Percentiles rank a stretch among this genome's conserved stretches.
Conservation (phyloP, 2,113 vertebrate species). For the Thalassarche chlororhynchos region DNA sequence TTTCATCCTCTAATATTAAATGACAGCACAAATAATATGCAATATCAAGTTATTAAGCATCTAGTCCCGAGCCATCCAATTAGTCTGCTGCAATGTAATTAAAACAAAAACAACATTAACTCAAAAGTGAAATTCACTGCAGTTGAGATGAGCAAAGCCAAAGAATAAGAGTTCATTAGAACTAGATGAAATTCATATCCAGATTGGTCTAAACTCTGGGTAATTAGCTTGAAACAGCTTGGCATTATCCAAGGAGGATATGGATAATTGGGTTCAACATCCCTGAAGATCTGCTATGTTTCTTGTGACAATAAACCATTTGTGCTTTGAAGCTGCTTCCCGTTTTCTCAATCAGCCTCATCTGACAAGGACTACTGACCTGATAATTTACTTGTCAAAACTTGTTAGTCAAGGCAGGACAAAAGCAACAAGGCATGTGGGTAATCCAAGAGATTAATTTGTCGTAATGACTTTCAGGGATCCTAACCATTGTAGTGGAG, state of each 20-base stretch:
- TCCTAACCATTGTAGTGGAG: neutral
- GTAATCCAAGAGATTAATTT: constrained; percentile 62
- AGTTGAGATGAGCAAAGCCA: constrained; percentile 22
- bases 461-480: constrained; percentile 31
- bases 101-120: constrained; percentile 61
- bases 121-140: constrained; percentile 33
- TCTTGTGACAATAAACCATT: constrained; percentile 65
- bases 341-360: constrained; percentile 6
- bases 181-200: constrained; percentile 54
- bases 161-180: constrained; percentile 61
- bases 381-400: constrained; percentile 73
- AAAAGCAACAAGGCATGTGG: constrained; percentile 47
- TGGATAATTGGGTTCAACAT: constrained; percentile 70
- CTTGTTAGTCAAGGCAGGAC: constrained; percentile 55
- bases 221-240: constrained; percentile 71
- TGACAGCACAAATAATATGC: constrained; percentile 47
- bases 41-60: constrained; percentile 59
- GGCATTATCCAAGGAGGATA: constrained; percentile 65
- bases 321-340: constrained; percentile 40
- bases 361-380: constrained; percentile 62
- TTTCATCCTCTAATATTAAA: constrained; percentile 49
- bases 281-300: constrained; percentile 59
- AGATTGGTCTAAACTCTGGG: constrained; percentile 60
- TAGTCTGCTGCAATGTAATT: constrained; percentile 57
- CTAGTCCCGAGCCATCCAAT: constrained; percentile 55